These are phyloP conservation scores for Chaenodraco wilsoni DNA, from an alignment of 2,797 vertebrate species.

Conservation along the genomic window DNA sequence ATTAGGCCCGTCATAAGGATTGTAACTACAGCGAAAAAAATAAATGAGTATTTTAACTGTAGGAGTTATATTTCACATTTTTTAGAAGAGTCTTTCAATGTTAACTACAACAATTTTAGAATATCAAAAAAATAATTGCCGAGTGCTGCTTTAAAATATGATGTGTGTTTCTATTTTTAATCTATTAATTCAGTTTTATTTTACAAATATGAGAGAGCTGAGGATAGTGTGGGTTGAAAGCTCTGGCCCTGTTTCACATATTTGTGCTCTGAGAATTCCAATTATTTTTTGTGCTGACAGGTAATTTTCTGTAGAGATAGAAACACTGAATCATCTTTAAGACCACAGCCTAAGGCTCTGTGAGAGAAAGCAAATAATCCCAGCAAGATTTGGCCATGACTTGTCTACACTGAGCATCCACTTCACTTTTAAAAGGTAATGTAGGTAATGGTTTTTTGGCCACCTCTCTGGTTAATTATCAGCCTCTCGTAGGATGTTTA, in stretches of 20 bases:
- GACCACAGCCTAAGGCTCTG: constrained; percentile 39
- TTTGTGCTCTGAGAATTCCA: constrained; percentile 62
- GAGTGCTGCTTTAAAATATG: constrained; percentile 32
- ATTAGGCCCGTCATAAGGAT: constrained; percentile 98
- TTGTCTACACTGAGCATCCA: constrained; percentile 18
- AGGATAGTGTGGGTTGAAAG: constrained; percentile 43
- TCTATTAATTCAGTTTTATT: neutral
- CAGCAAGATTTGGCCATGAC: constrained; percentile 26
- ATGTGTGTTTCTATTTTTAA: constrained; percentile 17
- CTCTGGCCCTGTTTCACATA: constrained; percentile 52
- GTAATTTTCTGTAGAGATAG: constrained; percentile 63
- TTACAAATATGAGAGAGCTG: constrained; percentile 16
- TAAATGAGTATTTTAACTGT: neutral
- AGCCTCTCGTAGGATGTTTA: neutral
- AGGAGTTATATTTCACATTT: neutral
- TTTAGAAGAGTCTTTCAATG: constrained; percentile 1
- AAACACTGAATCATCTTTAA: constrained; percentile 68
- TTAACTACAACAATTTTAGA: constrained; percentile 20
- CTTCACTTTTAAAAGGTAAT: constrained; percentile 1
- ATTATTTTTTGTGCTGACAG: constrained; percentile 74
- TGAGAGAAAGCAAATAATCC: constrained; percentile 49
- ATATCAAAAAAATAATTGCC: neutral
- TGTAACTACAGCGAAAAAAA: constrained; percentile 87
- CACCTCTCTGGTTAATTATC: constrained; percentile 10
- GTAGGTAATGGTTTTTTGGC: constrained; percentile 12